Conservation (phyloP, 2,888 invertebrate genomes). For the Heliconius ismenius region DNA sequence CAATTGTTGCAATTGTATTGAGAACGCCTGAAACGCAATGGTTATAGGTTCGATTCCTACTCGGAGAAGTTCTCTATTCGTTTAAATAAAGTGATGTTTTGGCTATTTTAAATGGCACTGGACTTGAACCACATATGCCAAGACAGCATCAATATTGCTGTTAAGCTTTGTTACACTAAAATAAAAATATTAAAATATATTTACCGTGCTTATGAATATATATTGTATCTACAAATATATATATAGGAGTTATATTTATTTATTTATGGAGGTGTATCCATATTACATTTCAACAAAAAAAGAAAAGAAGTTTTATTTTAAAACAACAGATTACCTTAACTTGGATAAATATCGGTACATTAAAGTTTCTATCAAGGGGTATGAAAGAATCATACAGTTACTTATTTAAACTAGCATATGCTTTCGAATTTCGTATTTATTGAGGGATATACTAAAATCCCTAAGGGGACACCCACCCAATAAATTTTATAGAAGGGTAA, state of each 20-base stretch:
- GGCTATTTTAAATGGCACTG: background rate
- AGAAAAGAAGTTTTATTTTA: background rate
- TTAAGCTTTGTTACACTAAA: too few relatives aligned
- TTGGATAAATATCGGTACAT: background rate
- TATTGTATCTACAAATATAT: too few relatives aligned
- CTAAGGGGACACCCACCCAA: conserved; percentile 43
- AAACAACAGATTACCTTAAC: background rate
- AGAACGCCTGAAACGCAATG: background rate
- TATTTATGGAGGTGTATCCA: background rate
- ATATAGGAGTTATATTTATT: background rate
- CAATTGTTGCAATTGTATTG: background rate
- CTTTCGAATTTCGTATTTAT: conserved; percentile 39
- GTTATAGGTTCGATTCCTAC: background rate
- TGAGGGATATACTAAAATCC: conserved; percentile 26
- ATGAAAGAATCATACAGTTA: conserved; percentile 26
- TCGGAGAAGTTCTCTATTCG: background rate
- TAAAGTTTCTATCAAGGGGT: conserved; percentile 16
- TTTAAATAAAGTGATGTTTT: background rate
- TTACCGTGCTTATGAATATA: too few relatives aligned
- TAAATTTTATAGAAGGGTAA: conserved; percentile 57
- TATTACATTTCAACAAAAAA: background rate
- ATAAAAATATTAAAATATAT: too few relatives aligned
- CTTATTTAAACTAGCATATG: conserved; percentile 32
- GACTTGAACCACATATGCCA: background rate
- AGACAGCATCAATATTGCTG: too few relatives aligned